Base-by-base conservation (phyloP, 2,888 invertebrate species). In the Pollenia labialis region DNA sequence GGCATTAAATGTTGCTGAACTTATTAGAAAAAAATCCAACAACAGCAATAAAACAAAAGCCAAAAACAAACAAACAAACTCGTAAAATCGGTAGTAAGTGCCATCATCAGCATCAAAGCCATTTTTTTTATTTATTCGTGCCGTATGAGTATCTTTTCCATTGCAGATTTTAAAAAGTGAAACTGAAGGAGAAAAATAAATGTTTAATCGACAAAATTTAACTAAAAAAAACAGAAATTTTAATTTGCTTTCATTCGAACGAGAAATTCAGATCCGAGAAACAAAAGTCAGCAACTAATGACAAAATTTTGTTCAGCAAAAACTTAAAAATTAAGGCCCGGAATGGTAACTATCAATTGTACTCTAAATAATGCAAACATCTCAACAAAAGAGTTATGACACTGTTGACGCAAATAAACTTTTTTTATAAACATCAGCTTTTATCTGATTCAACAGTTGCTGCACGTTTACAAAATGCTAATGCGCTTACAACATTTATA, bases 131-230 rank as follows among this genome's bases (percentile, higher is more conserved):
- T 76, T 60, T 60, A 52, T 23, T n/a, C 16, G n/a, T 46, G 23
- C 48, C 32, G 42, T 16, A 44, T 42, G 69, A 75, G n/a, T 42
- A 23, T 50, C 58, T 44, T 54, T 85, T 71, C 50, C 16, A 54
- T 42, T 48, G 23, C 23, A 79, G 14, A 16, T 77, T 79, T 76
- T 44, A 72, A 87, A 87, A 87, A 87, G 87, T 87, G 87, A 87
- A 87, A 84, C 76, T 66, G 16, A 72, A 84, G 32, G 32, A 32
- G 32, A 32, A 32, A 32, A 32, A 32, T 32, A 84, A 84, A 44
- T 76, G 79, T 80, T 64, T 64, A 54, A 60, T 76, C 46, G 69
- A 58, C 68, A 77, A 77, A 77, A 81, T 54, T 66, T 69, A 76
- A 71, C 58, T 42, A 40, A 64, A 52, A 74, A 69, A 75, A 46